Conservation (phyloP, 2,888 invertebrate species). For the Leucophenga maculata region DNA sequence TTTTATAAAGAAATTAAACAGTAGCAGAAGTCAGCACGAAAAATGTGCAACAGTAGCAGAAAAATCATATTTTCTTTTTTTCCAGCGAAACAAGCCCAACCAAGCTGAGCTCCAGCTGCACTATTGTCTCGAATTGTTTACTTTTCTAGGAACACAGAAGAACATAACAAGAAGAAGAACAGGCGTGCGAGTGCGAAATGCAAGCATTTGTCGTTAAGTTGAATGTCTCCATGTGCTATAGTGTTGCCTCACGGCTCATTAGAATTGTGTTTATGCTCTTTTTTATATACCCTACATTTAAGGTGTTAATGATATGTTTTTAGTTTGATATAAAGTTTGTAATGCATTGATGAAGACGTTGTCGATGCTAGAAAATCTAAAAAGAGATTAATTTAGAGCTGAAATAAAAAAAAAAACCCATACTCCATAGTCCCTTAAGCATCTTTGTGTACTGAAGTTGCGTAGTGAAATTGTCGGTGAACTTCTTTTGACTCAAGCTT, state of each 20-base stretch:
- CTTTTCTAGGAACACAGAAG: slow-evolving; percentile 32
- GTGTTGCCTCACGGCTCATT: slow-evolving; percentile 45
- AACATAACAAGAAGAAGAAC: too few species aligned
- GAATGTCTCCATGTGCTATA: neutral
- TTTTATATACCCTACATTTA: neutral
- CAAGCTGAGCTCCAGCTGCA: slow-evolving; percentile 60
- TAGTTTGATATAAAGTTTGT: slow-evolving; percentile 13
- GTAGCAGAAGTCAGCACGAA: slow-evolving; percentile 12
- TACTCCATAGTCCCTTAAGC: too few species aligned
- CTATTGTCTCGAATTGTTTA: slow-evolving; percentile 50
- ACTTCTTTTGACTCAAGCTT: too few species aligned
- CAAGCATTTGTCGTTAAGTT: slow-evolving; percentile 26
- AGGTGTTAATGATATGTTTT: too few species aligned
- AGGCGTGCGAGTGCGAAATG: slow-evolving; percentile 21
- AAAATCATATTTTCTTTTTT: slow-evolving; percentile 21
- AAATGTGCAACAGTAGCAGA: slow-evolving; percentile 59
- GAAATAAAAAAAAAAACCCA: too few species aligned
- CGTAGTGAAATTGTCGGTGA: too few species aligned
- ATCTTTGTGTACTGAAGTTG: too few species aligned
- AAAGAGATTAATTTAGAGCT: too few species aligned
- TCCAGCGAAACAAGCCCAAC: slow-evolving; percentile 22
- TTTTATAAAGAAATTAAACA: neutral
- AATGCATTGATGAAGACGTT: neutral
- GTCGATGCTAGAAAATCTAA: too few species aligned
- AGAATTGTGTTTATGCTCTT: slow-evolving; percentile 32